Evolutionary conservation across 2,113 vertebrate species (phyloP), one percentile per base, ranked within the genome.

Genomic region (Emydura subglobosa): DNA sequence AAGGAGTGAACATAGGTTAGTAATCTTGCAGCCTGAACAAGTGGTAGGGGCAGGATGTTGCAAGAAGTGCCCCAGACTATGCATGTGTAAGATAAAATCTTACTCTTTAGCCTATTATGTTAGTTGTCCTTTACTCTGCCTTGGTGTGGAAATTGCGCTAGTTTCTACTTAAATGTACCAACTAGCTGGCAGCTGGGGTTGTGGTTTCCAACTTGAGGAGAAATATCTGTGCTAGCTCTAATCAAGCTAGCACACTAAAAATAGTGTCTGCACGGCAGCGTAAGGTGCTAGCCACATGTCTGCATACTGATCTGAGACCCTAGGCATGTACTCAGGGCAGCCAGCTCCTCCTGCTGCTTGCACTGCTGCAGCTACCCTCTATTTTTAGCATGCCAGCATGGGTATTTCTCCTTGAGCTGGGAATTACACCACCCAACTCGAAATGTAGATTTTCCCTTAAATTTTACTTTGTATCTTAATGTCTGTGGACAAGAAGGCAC

Each of bases 41-140:
- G 13, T 0, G 5, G 5, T 19, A 80, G 72, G 6, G 22, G 10
- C 22, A 42, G 19, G 21, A 42, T 74, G 68, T 74, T 74, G 68
- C 39, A 42, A 74, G 39, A 42, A n/a, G 10, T 12, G 17, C 65
- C 17, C 7, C 65, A 21, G n/a, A 68, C 57, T 39, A 68, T n/a
- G 21, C n/a, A 10, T 19, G 21, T 42, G n/a, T 74, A 22, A 22
- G n/a, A 31, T 39, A 19, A 47, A 82, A 1, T 59, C 29, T n/a
- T 24, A 72, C 5, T 47, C 31, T 44, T 78, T 12, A n/a, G 4
- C 21, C 4, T 61, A 61, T 22, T 14, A 39, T 1, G 9, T 82
- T 19, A 1, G 0, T 1, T 2, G 17, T 2, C 0, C 72, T 42
- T 44, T 74, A 44, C 72, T 74, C 22, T 74, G 10, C 21, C 39